Base-by-base conservation (phyloP, 1,140 invertebrate genomes). In the Ceratosolen fusciceps region DNA sequence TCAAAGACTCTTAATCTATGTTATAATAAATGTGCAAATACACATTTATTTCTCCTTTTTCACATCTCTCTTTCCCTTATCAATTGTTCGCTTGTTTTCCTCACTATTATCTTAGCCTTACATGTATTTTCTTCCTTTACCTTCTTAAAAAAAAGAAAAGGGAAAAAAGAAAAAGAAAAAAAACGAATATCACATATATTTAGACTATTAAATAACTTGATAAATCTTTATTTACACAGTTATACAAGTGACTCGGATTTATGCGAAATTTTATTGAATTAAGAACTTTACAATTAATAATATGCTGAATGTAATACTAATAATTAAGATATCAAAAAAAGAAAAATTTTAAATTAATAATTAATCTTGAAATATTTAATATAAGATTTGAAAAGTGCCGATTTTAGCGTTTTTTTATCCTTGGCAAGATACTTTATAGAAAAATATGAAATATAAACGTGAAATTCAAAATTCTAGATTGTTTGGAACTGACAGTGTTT, bases 1-100 rank as follows among this genome's bases (percentile, higher is more conserved):
- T 80, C 52, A 75, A 80, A 80, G 73, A 80, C 73, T 80, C 54
- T 79, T 73, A 79, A 60, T 65, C 39, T 71, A 70, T 58, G 54
- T 73, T 68, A 65, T 39, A 26, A 71, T 67, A 34, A 68, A 76
- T 29, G 34, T 54, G 62, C 31, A 37, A 31, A 76, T 58, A 56
- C 62, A 31, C 54, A 26, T 49, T 43, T 52, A n/a, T 54, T 68
- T 54, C 16, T 52, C n/a, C 31, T 73, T 24, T 58, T 26, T 31
- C 71, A 65, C 19, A 1, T 37, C 31, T 37, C 60, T 34, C 26
- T 37, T 65, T n/a, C 10, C 60, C 31, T n/a, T 37, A 5, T 16
- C 31, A 7, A 5, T 26, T 8, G 52, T 19, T 67, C 39, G 7
- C 2, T 47, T 21, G 0, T 29, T 67, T 21, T 19, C 65, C 43